Evolutionary conservation across 2,888 invertebrate species (phyloP), one percentile per base, ranked within the genome.

Genomic region (Hesperia comma): DNA sequence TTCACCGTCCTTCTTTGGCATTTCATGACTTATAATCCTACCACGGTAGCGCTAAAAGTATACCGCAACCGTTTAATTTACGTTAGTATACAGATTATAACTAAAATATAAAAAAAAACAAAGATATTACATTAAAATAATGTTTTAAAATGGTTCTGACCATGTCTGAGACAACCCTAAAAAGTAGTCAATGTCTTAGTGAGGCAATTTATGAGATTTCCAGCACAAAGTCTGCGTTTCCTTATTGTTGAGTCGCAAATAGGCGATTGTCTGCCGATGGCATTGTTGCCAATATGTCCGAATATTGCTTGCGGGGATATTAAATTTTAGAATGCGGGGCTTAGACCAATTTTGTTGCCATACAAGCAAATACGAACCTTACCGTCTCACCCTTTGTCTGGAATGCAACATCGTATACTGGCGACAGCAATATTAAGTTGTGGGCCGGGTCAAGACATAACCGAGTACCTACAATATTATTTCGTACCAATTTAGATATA

Each of bases 221-320:
- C 57, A 64, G 53, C 53, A 63, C 57, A 64, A 64, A 64, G 64
- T 64, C 64, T 58, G 10, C 63, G 63, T 57, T 64, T 64, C 41
- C 64, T 64, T 64, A 58, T 64, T 64, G 64, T 58, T 57, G 53
- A 58, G 64, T 64, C 57, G 58, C 64, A 64, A 64, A 64, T 64
- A 64, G 64, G 58, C 64, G 64, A 58, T 64, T 58, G 64, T 64
- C 64, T 64, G 58, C 53, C 58, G 40, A 64, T 58, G 58, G 57
- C 51, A 58, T 58, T 64, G 64, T 58, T 51, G 64, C 41, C 64
- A 60, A 60, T 60, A 66, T 58, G 64, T 66, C 66, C 43, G 60
- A 66, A 60, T 66, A 66, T 66, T 54, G 60, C 66, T 43, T 60
- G 66, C 54, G 43, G 43, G 53, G 53, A 55, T 66, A 66, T 61